Conservation (phyloP, 2,888 invertebrate species). For the Sericinus montela region DNA sequence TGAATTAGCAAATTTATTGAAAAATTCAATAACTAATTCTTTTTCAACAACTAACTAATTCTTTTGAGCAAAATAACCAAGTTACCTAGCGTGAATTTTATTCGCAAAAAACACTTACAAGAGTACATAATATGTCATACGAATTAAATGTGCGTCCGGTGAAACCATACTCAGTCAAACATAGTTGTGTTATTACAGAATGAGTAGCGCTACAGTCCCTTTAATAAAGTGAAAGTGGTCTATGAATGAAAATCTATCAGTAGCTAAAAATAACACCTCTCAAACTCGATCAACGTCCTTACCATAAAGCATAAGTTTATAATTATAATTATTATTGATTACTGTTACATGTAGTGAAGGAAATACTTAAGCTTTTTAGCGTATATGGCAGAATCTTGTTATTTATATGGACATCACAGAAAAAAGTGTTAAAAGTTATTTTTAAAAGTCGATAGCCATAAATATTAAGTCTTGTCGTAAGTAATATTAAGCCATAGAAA, state of each 20-base stretch:
- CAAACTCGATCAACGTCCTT: constrained; percentile 1
- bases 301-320: constrained; percentile 1
- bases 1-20: too few species aligned
- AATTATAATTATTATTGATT: constrained; percentile 17
- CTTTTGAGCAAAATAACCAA: background rate
- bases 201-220: constrained; percentile 6
- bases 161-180: background rate
- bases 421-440: background rate
- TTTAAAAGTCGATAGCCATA: too few species aligned
- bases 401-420: background rate
- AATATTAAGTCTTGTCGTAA: too few species aligned
- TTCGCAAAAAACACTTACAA: background rate
- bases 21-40: too few species aligned
- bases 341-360: background rate
- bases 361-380: constrained; percentile 5
- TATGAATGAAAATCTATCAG: constrained; percentile 11
- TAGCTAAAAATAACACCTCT: background rate
- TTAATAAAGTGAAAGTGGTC: constrained; percentile 13
- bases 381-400: constrained; percentile 1
- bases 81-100: background rate
- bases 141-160: constrained; percentile 8
- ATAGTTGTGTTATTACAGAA: constrained; percentile 2
- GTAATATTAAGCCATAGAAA: too few species aligned
- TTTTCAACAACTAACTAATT: too few species aligned
- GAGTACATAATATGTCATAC: background rate